Conservation (phyloP, 2,113 vertebrate genomes). For the Corythaeola cristata region DNA sequence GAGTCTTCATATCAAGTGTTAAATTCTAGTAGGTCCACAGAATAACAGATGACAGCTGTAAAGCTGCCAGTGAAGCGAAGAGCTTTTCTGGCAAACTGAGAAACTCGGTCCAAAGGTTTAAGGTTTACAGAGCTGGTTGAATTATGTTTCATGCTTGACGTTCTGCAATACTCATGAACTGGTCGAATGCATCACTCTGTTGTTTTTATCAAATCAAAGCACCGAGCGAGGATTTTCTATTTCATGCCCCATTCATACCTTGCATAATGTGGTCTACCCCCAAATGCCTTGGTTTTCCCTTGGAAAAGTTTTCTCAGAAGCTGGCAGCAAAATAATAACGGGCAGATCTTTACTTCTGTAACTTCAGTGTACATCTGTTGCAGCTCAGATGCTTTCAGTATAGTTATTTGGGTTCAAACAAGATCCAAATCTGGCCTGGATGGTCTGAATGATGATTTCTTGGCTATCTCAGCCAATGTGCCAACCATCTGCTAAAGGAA, state of each 20-base stretch:
- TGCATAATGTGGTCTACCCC: not conserved
- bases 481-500: not conserved
- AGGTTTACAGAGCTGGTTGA: not conserved
- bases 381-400: not conserved
- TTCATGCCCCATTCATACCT: not conserved
- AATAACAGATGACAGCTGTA: not conserved
- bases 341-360: not conserved
- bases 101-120: not conserved
- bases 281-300: not conserved
- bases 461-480: not conserved
- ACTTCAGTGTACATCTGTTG: not conserved
- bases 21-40: not conserved
- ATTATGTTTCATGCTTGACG: not conserved
- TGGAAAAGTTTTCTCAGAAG: not conserved
- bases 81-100: not conserved
- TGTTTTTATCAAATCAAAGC: not conserved
- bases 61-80: not conserved
- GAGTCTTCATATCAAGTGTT: not conserved
- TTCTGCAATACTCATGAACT: not conserved
- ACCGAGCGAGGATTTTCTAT: not conserved
- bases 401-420: not conserved
- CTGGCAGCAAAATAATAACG: not conserved
- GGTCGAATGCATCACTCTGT: not conserved
- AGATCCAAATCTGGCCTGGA: not conserved
- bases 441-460: not conserved